Base-by-base conservation (phyloP, 2,797 vertebrate genomes). In the Atherinosoma microstoma region DNA sequence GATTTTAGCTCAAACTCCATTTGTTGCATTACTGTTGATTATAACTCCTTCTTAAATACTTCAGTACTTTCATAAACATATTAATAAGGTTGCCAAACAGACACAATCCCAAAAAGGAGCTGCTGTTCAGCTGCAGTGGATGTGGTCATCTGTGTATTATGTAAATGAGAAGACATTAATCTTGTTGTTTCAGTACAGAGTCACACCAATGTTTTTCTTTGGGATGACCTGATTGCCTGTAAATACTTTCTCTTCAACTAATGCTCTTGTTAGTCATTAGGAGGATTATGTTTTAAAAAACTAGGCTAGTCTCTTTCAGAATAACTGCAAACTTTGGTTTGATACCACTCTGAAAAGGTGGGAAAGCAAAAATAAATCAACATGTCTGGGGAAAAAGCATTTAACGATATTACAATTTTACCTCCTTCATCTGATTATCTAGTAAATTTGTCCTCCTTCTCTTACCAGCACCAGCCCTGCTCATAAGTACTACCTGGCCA, bases 401-500 rank as follows among this genome's bases (percentile, higher is more conserved):
- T 12, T 22, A n/a, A 7, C 34, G 18, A 2, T 1, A 51, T 16
- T 18, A 36, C 3, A 2, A 49, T 69, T 8, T 30, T 8, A 58
- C 61, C 34, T 40, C 6, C 30, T 54, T 47, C 22, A 40, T 20
- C 30, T 58, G 16, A 6, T 9, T 64, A 30, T 56, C 27, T 6
- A 10, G 51, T 56, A 51, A 64, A 61, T 30, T 47, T 38, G 10
- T 64, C 1, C 62, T 10, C 15, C 32, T 54, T 73, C 13, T 82
- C 54, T 64, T 78, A 35, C 54, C 13, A 99, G 98, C 92, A 97
- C 97, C 78, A 99, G 97, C 82, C 97, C 98, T 11, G 97, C 97
- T 67, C 98, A 99, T 79, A 99, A 99, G 87, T 99, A 99, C 70
- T 99, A 99, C 88, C 92, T 99, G 92, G 97, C 97, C 0, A 94